Evolutionary conservation across 2,797 vertebrate genomes (phyloP), one percentile per base, ranked within the genome.

Genomic region (Trachurus trachurus): DNA sequence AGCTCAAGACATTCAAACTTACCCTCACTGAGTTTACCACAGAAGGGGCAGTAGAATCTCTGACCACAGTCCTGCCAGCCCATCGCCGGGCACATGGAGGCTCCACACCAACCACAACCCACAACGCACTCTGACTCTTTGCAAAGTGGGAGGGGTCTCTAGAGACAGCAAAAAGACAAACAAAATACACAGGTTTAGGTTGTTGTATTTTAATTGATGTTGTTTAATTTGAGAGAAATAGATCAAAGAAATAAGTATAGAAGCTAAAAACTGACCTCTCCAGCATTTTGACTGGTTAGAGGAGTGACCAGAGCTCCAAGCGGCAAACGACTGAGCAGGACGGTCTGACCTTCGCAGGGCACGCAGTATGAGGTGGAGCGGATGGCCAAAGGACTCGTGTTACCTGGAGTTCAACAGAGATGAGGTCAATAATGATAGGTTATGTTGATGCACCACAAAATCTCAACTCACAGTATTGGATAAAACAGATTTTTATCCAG

Each of bases 51-150:
- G 86, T 88, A 85, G 84, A 95, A 96, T 74, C 95, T 94, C 82
- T 96, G 95, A 16, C 96, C 96, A 60, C 95, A 95, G 91, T 96
- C 96, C 87, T 94, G 94, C 95, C 96, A 96, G 80, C 83, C 66
- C 94, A 96, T 94, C 26, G 90, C 92, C 0, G 92, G 89, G 66
- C 94, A 95, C 95, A 96, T 96, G 74, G 90, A 87, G 66, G 95
- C 95, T 1, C 94, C 92, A 2, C 96, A 96, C 17, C 58, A 77
- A 1, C 63, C 39, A 54, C 96, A 96, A 10, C 94, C 94, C 31
- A 59, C 78, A 34, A 96, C 50, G 37, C 88, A 92, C 26, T 92
- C 92, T 1, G 77, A 29, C 67, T 92, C 88, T 17, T 64, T 75
- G 84, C 92, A 88, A 50, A 94, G 71, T 0, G 88, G 89, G 54